phyloP scores from a whole-genome alignment of 2,797 vertebrate genomes.

The Sebastes vulpes region DNA sequence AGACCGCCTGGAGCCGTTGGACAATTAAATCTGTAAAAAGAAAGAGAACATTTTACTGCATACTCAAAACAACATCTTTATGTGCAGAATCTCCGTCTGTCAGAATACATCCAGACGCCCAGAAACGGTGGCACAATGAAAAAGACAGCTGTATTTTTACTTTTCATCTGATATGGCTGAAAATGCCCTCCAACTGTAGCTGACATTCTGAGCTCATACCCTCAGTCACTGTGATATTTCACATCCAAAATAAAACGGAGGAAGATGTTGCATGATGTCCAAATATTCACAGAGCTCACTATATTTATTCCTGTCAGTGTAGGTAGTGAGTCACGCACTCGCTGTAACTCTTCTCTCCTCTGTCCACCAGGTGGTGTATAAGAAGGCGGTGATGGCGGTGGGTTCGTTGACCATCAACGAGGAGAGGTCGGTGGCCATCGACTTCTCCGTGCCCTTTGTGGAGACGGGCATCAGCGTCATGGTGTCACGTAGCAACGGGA shows the following conservation, averaged over 20 bases:
- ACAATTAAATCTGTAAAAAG: slow-evolving; percentile 15
- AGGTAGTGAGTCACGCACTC: not conserved
- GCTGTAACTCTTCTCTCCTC: not conserved
- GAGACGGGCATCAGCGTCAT: slow-evolving; percentile 99
- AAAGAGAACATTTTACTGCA: slow-evolving; percentile 7
- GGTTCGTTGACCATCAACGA: slow-evolving; percentile 98
- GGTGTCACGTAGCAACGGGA: slow-evolving; percentile 98
- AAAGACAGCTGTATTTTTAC: slow-evolving; percentile 50
- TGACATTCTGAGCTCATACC: slow-evolving; percentile 54
- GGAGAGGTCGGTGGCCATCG: slow-evolving; percentile 95
- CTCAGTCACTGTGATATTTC: slow-evolving; percentile 52
- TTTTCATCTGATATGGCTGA: slow-evolving; percentile 46
- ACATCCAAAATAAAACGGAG: slow-evolving; percentile 19
- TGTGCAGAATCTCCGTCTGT: slow-evolving; percentile 38
- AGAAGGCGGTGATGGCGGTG: slow-evolving; percentile 96
- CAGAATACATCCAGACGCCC: slow-evolving; percentile 25
- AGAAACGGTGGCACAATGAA: slow-evolving; percentile 31
- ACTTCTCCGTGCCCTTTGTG: slow-evolving; percentile 98
- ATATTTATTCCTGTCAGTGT: slow-evolving; percentile 16
- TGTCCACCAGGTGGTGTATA: slow-evolving; percentile 91
- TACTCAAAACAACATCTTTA: slow-evolving; percentile 27
- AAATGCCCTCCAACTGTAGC: slow-evolving; percentile 53
- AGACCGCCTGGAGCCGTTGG: not conserved
- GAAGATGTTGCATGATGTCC: slow-evolving; percentile 14
- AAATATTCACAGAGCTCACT: slow-evolving; percentile 40